Percentiles rank a stretch among this genome's conserved stretches.
phyloP scores from a whole-genome alignment of 1,140 invertebrate genomes.

The Cydia strobilella region DNA sequence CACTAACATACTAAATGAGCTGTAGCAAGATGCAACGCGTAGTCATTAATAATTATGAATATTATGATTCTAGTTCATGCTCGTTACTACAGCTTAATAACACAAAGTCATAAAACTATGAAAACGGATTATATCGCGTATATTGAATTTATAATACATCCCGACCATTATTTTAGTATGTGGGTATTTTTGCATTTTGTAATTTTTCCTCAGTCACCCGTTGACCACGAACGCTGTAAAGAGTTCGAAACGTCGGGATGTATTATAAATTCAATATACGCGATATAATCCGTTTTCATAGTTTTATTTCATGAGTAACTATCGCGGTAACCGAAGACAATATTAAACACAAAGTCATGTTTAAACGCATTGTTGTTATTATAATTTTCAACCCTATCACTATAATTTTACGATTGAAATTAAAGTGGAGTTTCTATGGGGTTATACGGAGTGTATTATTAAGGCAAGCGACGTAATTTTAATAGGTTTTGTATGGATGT shows the following conservation, averaged over 20 bases:
- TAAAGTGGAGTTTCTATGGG: neutral
- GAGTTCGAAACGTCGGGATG: too few relatives aligned
- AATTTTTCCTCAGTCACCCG: too few relatives aligned
- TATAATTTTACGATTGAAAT: neutral
- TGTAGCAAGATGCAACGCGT: neutral
- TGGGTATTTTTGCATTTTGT: too few relatives aligned
- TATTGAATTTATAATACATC: too few relatives aligned
- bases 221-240: too few relatives aligned
- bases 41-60: neutral
- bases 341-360: neutral
- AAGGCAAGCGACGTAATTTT: neutral
- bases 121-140: too few relatives aligned
- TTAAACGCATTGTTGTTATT: neutral
- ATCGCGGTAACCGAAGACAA: too few relatives aligned
- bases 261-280: too few relatives aligned
- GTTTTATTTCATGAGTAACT: too few relatives aligned
- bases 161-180: too few relatives aligned
- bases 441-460: neutral
- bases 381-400: neutral
- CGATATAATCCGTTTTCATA: too few relatives aligned
- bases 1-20: constrained; percentile 6
- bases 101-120: constrained; percentile 4
- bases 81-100: neutral
- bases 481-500: neutral
- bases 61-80: neutral